Conservation (phyloP, 2,888 invertebrate genomes). For the Drosophila austrosaltans region DNA sequence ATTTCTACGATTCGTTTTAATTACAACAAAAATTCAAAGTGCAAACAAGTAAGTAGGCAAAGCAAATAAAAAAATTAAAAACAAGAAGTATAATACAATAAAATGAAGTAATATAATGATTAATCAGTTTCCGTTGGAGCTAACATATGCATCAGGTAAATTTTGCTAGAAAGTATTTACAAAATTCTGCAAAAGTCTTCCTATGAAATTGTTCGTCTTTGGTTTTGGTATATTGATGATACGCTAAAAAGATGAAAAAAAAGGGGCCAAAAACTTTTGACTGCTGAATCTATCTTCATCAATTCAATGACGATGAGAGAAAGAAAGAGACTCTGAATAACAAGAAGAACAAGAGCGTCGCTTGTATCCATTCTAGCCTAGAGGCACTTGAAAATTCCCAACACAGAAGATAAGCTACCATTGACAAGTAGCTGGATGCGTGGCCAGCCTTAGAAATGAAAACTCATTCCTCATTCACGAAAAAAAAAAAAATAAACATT, state of each 20-base stretch:
- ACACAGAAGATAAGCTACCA: constrained; percentile 62
- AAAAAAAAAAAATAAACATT: not conserved
- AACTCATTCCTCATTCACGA: constrained; percentile 67
- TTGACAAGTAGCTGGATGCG: constrained; percentile 66
- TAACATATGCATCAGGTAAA: not conserved
- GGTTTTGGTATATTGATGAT: constrained; percentile 1
- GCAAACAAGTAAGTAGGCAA: too few species aligned
- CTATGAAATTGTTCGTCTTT: not conserved
- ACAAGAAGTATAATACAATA: too few species aligned
- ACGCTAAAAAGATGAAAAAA: not conserved
- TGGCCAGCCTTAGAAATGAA: constrained; percentile 63
- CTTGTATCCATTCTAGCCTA: constrained; percentile 15
- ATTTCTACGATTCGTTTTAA: too few species aligned
- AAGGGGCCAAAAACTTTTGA: not conserved
- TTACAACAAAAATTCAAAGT: too few species aligned
- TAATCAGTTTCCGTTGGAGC: too few species aligned
- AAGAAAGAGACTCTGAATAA: not conserved
- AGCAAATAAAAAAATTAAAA: too few species aligned
- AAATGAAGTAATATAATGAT: too few species aligned
- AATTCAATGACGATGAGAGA: not conserved
- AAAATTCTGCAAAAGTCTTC: not conserved
- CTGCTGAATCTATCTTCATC: not conserved
- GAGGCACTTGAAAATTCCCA: constrained; percentile 69
- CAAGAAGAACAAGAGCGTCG: not conserved
- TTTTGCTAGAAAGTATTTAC: not conserved